Evolutionary conservation across 2,797 vertebrate genomes (phyloP).

Genomic region (Fistularia tabacaria): DNA sequence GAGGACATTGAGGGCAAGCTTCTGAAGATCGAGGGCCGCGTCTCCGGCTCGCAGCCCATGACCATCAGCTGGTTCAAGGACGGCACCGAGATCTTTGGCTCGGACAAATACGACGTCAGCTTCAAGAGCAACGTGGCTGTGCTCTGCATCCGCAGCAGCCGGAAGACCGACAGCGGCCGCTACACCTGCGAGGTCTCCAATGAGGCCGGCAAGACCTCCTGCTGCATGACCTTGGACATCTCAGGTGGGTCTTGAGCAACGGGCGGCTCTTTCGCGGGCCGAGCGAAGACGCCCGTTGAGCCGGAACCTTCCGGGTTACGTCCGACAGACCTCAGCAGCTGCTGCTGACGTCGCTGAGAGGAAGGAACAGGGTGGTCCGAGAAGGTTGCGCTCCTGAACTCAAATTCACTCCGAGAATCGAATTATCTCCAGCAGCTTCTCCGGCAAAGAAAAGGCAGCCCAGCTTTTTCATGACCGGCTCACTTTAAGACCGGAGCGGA

Average conservation of each 20-base stretch:
- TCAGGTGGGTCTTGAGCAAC: conserved; percentile 77
- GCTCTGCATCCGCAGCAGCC: conserved; percentile 81
- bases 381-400: no score
- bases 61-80: conserved; percentile 88
- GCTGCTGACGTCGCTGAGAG: no score
- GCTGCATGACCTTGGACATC: conserved; percentile 81
- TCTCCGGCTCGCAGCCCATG: conserved; percentile 92
- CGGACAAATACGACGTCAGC: conserved; percentile 83
- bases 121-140: conserved; percentile 87
- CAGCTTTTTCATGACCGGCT: no score
- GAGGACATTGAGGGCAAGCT: conserved; percentile 90
- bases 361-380: no score
- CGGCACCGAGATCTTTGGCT: conserved; percentile 78
- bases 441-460: no score
- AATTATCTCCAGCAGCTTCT: no score
- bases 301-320: no score
- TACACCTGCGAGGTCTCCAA: conserved; percentile 89
- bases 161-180: conserved; percentile 78
- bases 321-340: no score
- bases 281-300: no score
- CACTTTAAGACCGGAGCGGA: no score
- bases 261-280: no score
- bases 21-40: conserved; percentile 88
- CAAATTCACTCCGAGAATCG: no score
- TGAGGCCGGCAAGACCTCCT: conserved; percentile 84